Evolutionary conservation across 2,888 invertebrate genomes (phyloP), one percentile per base, ranked within the genome.

Genomic region (Calameuta pallipes): DNA sequence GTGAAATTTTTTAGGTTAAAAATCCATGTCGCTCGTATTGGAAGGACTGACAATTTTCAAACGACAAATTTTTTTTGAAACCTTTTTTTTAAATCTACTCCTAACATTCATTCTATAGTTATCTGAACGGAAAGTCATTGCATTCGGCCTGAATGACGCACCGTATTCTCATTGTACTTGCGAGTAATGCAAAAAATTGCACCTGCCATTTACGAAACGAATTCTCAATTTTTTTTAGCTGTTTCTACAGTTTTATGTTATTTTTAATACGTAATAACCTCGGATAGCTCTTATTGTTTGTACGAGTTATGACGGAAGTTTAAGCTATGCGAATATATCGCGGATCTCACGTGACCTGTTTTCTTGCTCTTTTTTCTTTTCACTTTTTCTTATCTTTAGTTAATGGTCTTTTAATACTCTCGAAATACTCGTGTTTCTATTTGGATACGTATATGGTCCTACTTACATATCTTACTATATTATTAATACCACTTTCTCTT

Each of bases 401-500:
- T 9, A 23, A 56, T 56, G 56, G 23, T 56, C 56, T 56, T 56
- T 56, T 56, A 23, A 56, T 56, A 56, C 56, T 23, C 23, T 56
- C 23, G 23, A 23, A 2, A 23, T 23, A 56, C 56, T 23, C 23
- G 23, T 56, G 2, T 56, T 23, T 23, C 9, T 23, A 2, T 23
- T 23, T 56, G 23, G 9, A 23, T 23, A 56, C 9, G 23, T 23
- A 23, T 56, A 56, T 23, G 56, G 56, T 56, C 56, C 56, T 56
- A 23, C 23, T 56, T 56, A 36, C 36, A 12, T 36, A 9, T 56
- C 31, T 71, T 34, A 34, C 71, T 34, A 15, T 71, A 71, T 34
- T 34, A 31, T 34, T 71, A 12, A 33, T 31, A 71, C 31, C 71
- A 71, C 71, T 71, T 71, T 71, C 71, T 71, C 71, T 71, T 31